A percentile compares a stretch with the other conserved stretches of the same genome.
These are phyloP conservation scores for Zosterops pallidus DNA, from an alignment of 2,113 vertebrate species.

Conservation along the genomic window DNA sequence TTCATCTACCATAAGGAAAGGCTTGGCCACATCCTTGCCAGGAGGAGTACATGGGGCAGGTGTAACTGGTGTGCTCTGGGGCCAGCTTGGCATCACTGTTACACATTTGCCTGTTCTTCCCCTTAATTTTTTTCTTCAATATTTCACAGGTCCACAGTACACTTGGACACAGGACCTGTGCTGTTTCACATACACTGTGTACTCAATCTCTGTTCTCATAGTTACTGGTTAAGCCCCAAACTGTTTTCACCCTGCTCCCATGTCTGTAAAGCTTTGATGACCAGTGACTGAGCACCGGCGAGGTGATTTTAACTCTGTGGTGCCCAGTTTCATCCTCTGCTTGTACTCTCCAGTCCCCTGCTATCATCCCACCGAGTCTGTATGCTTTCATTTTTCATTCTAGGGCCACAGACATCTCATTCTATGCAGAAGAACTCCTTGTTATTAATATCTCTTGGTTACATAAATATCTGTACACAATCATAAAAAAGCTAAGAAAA, in stretches of 20 bases:
- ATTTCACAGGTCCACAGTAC: not conserved
- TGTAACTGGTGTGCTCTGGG: not conserved
- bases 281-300: rapidly evolving
- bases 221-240: not conserved
- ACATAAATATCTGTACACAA: not conserved
- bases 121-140: not conserved
- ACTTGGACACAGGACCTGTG: not conserved
- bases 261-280: not conserved
- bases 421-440: not conserved
- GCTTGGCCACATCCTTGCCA: rapidly evolving
- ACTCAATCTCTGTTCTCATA: not conserved
- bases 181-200: not conserved
- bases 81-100: not conserved
- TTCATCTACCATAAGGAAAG: not conserved
- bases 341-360: not conserved
- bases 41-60: not conserved
- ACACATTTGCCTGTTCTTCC: not conserved
- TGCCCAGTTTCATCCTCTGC: not conserved
- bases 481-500: not conserved
- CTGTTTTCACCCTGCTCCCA: not conserved
- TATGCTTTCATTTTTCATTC: not conserved
- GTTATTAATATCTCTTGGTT: not conserved
- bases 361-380: rapidly evolving
- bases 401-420: not conserved
- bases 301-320: not conserved